These are phyloP conservation scores for Ceratina japonica DNA, from an alignment of 1,140 invertebrate genomes.

Conservation along the genomic window DNA sequence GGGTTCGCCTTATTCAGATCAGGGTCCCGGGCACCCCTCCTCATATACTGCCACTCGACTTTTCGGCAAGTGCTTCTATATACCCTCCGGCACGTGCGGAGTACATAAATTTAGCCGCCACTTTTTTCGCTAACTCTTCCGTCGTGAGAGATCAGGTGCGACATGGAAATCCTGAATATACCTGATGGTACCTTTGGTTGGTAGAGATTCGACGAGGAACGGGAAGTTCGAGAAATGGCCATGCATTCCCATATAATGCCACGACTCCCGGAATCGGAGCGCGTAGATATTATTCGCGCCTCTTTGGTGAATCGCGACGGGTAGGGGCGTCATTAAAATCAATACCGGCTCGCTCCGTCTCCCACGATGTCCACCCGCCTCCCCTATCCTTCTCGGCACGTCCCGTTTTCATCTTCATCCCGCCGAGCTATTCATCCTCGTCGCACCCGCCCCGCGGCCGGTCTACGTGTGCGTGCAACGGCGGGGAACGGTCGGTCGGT, in stretches of 20 bases:
- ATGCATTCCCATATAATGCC: constrained; percentile 9
- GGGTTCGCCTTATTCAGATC: constrained; percentile 76
- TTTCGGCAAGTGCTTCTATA: constrained; percentile 66
- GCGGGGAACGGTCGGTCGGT: constrained; percentile 25
- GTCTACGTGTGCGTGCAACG: not conserved
- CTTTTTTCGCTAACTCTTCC: constrained; percentile 10
- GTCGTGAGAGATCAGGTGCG: not conserved
- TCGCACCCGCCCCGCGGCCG: constrained; percentile 12
- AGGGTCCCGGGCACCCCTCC: constrained; percentile 65
- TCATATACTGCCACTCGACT: constrained; percentile 62
- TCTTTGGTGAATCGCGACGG: constrained; percentile 71
- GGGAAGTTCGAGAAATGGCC: not conserved
- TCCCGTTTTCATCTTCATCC: constrained; percentile 46
- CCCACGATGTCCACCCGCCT: constrained; percentile 52
- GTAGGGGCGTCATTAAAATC: constrained; percentile 79
- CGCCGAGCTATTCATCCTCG: constrained; percentile 42
- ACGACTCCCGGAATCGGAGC: constrained; percentile 63
- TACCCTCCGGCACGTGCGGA: constrained; percentile 42
- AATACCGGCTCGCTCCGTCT: constrained; percentile 75
- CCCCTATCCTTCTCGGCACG: constrained; percentile 9
- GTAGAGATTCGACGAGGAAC: too few relatives aligned
- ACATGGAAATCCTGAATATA: not conserved
- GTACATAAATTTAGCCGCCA: constrained; percentile 31
- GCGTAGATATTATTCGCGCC: constrained; percentile 74
- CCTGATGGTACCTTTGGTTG: too few relatives aligned